Conservation (phyloP, 1,140 invertebrate genomes). For the Solen grandis region DNA sequence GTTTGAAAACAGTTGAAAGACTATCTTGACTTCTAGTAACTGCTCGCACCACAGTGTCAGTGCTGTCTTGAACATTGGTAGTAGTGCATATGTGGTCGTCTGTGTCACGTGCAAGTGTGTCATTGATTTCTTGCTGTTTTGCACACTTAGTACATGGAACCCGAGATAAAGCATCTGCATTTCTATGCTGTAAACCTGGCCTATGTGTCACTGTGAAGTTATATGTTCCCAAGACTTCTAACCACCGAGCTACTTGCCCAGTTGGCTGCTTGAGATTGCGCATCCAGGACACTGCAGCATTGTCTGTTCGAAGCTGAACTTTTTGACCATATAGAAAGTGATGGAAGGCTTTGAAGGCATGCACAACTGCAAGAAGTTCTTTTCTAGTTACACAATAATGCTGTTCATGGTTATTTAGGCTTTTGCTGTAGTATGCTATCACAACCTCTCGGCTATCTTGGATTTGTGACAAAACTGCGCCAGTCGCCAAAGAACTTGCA, state of each 20-base stretch:
- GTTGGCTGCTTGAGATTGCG: slow-evolving; percentile 52
- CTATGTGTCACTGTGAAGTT: slow-evolving; percentile 63
- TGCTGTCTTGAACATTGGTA: background rate
- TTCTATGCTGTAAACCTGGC: slow-evolving; percentile 61
- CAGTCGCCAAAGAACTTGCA: slow-evolving; percentile 77
- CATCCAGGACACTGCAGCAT: slow-evolving; percentile 65
- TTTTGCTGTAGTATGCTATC: too few relatives aligned
- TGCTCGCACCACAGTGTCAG: background rate
- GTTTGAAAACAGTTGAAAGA: background rate
- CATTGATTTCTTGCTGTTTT: slow-evolving; percentile 5
- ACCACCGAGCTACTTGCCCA: slow-evolving; percentile 65
- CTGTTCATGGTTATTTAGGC: slow-evolving; percentile 42
- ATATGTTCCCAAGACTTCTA: slow-evolving; percentile 64
- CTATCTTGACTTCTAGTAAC: background rate
- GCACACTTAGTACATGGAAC: slow-evolving; percentile 39
- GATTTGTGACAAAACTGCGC: slow-evolving; percentile 61
- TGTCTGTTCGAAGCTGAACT: slow-evolving; percentile 60
- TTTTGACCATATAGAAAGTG: slow-evolving; percentile 59
- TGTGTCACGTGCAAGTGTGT: too few relatives aligned
- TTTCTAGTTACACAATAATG: slow-evolving; percentile 59
- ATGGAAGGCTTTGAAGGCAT: slow-evolving; percentile 43
- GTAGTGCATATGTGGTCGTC: too few relatives aligned
- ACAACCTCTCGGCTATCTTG: slow-evolving; percentile 46
- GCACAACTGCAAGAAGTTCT: slow-evolving; percentile 56
- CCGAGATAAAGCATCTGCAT: slow-evolving; percentile 68